These are phyloP conservation scores for Cromileptes altivelis DNA, from an alignment of 2,113 vertebrate species.

Conservation along the genomic window DNA sequence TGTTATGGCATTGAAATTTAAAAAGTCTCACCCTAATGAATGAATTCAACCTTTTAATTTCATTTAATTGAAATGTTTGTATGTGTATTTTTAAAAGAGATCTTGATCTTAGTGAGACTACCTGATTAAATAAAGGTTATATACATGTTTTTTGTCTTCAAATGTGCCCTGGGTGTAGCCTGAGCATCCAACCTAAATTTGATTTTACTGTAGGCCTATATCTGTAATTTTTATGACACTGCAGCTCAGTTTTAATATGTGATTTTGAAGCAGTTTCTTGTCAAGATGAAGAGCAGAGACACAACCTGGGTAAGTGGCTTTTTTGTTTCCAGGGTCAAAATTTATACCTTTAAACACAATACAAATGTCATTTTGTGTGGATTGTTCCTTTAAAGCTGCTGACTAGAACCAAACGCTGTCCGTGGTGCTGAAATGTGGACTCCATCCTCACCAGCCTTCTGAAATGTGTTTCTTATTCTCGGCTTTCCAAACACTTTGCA, in stretches of 20 bases:
- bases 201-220: background rate
- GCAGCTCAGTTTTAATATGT: background rate
- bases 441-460: background rate
- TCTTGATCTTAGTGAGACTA: background rate
- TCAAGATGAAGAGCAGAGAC: background rate
- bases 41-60: background rate
- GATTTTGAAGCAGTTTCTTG: background rate
- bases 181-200: background rate
- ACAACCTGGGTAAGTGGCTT: background rate
- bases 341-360: background rate
- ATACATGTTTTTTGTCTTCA: background rate
- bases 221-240: background rate
- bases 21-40: background rate
- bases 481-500: constrained; percentile 10
- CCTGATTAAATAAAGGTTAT: background rate
- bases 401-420: constrained; percentile 28
- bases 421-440: constrained; percentile 59
- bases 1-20: background rate
- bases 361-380: background rate
- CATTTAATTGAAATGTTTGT: no score
- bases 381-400: background rate
- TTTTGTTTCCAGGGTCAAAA: background rate
- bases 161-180: background rate
- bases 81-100: background rate
- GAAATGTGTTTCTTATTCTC: background rate